Evolutionary conservation across 1,140 invertebrate species (phyloP).

Genomic region (Heliconius hermathena): DNA sequence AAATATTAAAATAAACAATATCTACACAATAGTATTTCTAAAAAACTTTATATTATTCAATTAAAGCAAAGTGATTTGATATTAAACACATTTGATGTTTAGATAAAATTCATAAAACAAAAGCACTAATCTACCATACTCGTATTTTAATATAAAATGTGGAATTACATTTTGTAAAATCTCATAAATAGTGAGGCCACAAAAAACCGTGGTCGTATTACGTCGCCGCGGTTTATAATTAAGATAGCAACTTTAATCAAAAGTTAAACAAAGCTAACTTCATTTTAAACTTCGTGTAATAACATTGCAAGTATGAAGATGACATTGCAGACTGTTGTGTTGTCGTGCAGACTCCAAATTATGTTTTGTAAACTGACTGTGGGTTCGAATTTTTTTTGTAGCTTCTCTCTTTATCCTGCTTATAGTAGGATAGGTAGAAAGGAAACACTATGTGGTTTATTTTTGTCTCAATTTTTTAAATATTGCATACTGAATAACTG

Average conservation of each 20-base stretch:
- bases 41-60: no score
- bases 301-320: conserved; percentile 6
- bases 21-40: no score
- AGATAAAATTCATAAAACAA: background rate
- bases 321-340: background rate
- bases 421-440: no score
- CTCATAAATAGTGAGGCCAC: conserved; percentile 16
- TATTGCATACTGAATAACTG: no score
- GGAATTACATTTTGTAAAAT: conserved; percentile 15
- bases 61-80: no score
- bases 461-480: no score
- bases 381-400: no score
- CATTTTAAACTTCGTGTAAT: conserved; percentile 2
- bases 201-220: conserved; percentile 15
- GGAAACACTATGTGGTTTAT: no score
- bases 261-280: conserved; percentile 11
- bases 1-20: no score
- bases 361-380: background rate
- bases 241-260: conserved; percentile 10
- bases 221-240: conserved; percentile 10
- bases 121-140: background rate
- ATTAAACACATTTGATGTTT: background rate
- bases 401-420: no score
- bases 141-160: conserved; percentile 3
- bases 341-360: background rate